Evolutionary conservation across 2,113 vertebrate species (phyloP), one percentile per base, ranked within the genome.

Genomic region (Paedocypris sp.): DNA sequence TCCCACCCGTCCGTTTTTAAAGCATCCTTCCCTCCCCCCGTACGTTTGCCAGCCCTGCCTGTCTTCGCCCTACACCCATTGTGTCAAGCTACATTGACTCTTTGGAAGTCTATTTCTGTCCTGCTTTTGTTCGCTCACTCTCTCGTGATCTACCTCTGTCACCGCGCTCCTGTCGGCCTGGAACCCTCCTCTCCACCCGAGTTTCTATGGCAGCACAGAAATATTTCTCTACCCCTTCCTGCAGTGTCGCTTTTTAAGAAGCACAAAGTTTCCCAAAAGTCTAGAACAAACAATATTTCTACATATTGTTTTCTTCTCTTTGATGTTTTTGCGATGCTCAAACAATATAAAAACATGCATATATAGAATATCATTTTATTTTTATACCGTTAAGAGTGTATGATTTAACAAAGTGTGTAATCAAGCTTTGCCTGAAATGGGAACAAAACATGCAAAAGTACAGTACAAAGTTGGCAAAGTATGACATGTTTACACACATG

Each of bases 71-170:
- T 68, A 64, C 36, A 65, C 65, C 66, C 65, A 72, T 61, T 68
- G 53, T 68, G 61, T 57, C 61, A 65, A 57, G 65, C 61, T 29
- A 57, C 61, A 60, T 42, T 64, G 49, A 60, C 65, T 72, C 57
- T 57, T 72, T 72, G 25, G 29, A 46, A 64, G 50, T 45, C 61
- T 68, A 65, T 68, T 72, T 68, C 50, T 57, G 61, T 64, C 51
- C 56, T 54, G 3, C 49, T 57, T 59, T 60, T 43, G 65, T 60
- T 64, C 42, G 8, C 35, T 46, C 43, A 50, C 64, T 67, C 69
- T 66, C 64, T 61, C 61, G 61, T 72, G 70, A 72, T 72, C 61
- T 65, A 72, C 70, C 70, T 58, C 38, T 72, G 70, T 72, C 69
- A 72, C 65, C 62, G 67, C 67, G 56, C 61, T 64, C 61, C 65